Conservation (phyloP, 1,140 invertebrate genomes). For the Drosophila kanapiae region DNA sequence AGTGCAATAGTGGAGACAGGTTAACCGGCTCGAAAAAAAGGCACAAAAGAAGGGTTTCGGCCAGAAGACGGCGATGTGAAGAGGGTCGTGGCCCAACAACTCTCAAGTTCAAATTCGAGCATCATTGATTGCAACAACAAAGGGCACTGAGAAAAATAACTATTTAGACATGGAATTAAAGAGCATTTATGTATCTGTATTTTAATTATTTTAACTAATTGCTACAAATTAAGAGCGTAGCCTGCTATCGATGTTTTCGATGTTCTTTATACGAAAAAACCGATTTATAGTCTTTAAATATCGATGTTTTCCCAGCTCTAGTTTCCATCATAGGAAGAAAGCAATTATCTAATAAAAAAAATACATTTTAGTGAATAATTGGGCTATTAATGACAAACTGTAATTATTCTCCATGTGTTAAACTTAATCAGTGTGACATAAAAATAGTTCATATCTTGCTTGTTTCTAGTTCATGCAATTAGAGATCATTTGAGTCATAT, state of each 20-base stretch:
- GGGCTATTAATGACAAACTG: background rate
- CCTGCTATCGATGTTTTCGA: background rate
- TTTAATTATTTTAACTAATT: background rate
- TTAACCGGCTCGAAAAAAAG: conserved; percentile 40
- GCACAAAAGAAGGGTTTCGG: conserved; percentile 54
- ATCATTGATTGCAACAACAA: conserved; percentile 26
- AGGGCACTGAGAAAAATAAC: conserved; percentile 14
- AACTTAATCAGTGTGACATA: background rate
- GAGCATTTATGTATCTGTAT: background rate
- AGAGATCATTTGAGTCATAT: too few relatives aligned
- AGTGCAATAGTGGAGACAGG: conserved; percentile 46
- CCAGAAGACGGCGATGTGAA: conserved; percentile 19
- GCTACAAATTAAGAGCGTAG: background rate
- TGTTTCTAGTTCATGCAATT: background rate
- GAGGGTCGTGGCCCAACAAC: conserved; percentile 20
- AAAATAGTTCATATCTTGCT: background rate
- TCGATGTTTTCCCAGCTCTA: too few relatives aligned
- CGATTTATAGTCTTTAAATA: too few relatives aligned
- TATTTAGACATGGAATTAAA: background rate
- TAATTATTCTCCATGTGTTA: too few relatives aligned
- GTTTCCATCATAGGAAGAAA: too few relatives aligned
- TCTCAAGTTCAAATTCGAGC: conserved; percentile 46
- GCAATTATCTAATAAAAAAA: background rate
- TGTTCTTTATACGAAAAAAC: too few relatives aligned
- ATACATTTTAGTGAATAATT: background rate